Evolutionary conservation across 2,113 vertebrate genomes (phyloP), one percentile per base, ranked within the genome.

Genomic region (Butorides virescens): DNA sequence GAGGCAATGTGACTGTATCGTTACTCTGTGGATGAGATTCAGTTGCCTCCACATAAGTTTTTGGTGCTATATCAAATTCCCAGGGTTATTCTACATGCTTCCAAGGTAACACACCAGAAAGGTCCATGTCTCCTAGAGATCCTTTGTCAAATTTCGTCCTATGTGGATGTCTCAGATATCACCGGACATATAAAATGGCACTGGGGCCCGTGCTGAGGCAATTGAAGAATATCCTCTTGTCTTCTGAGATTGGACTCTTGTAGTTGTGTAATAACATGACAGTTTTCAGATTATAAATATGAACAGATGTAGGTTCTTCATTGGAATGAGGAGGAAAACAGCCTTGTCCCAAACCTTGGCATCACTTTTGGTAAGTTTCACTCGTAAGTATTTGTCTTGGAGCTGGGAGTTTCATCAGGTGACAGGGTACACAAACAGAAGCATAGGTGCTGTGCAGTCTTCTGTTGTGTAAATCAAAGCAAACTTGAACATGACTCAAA

Each of bases 141-240:
- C 9, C 10, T 71, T 65, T 56, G 25, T 36, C 20, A 68, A 52
- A 66, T 92, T 52, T 80, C 6, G 13, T 61, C 23, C 36, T 16
- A 32, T 39, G 23, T 61, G 53, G 39, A 36, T 44, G 11, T 61
- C 67, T 79, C 20, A 39, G 19, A 20, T 88, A 55, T 46, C 46
- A 79, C 27, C 0, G 0, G 13, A 50, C 7, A 21, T 29, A 55
- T 9, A 62, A 90, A 88, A 79, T 36, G 29, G 2, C 42, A 34
- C 21, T 47, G 34, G 17, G 20, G 19, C 30, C 27, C 39, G 30
- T 79, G 36, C 15, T 66, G 55, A 86, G 78, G 15, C 12, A 65
- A 66, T 11, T 70, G 34, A 87, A 77, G 39, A 76, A 17, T 44
- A 47, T 59, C 10, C 15, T 82, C 19, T 13, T 50, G 27, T 50